These are phyloP conservation scores for Mionectes olivaceus DNA, from an alignment of 2,797 vertebrate genomes.

Conservation along the genomic window DNA sequence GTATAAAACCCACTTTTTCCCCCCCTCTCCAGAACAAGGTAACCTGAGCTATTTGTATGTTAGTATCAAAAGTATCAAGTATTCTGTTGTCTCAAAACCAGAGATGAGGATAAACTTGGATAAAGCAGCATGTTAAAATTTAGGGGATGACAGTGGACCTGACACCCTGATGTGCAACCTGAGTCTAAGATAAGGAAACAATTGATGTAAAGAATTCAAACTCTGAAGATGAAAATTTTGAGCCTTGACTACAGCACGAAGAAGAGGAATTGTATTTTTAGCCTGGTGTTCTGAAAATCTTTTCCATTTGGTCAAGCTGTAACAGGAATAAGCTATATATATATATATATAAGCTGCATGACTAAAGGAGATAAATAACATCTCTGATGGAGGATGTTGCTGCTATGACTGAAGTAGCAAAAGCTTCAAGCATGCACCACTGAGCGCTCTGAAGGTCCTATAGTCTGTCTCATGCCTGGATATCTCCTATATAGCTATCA, in stretches of 20 bases:
- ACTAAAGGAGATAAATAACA: neutral
- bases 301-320: neutral
- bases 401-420: neutral
- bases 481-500: neutral
- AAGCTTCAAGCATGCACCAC: neutral
- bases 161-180: neutral
- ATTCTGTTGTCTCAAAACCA: neutral
- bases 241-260: neutral
- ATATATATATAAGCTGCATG: neutral
- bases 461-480: neutral
- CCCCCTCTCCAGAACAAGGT: neutral
- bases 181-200: neutral
- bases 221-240: neutral
- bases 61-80: neutral
- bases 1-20: neutral
- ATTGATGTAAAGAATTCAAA: neutral
- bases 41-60: neutral
- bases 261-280: neutral
- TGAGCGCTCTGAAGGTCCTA: neutral
- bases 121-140: neutral
- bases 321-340: neutral
- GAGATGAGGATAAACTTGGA: neutral
- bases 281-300: neutral
- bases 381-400: neutral
- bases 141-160: neutral